Conservation (phyloP, 2,113 vertebrate species). For the Saiga tatarica region DNA sequence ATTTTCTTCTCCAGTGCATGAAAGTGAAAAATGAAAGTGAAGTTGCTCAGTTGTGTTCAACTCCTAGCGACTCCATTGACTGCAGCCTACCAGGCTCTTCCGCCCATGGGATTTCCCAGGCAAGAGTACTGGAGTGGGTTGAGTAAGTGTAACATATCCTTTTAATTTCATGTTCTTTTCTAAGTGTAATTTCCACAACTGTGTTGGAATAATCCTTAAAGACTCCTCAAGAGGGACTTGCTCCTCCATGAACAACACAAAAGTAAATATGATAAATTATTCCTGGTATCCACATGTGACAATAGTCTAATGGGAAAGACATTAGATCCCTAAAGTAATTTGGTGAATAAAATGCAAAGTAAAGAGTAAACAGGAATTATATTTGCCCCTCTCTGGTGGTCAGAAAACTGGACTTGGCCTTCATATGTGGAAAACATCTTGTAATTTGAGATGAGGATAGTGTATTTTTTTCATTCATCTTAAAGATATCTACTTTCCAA, state of each 20-base stretch:
- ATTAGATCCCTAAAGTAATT: not conserved
- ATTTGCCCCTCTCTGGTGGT: not conserved
- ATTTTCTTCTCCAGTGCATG: too few species aligned
- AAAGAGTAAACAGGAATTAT: not conserved
- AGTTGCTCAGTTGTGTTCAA: rapidly evolving
- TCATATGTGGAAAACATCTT: not conserved
- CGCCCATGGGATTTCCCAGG: too few species aligned
- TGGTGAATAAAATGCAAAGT: not conserved
- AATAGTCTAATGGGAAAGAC: not conserved
- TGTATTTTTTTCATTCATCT: not conserved
- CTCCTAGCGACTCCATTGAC: too few species aligned
- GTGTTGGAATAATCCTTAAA: not conserved
- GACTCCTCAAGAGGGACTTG: not conserved
- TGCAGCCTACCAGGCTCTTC: too few species aligned
- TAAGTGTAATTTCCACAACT: not conserved
- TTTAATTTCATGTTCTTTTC: not conserved
- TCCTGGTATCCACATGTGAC: not conserved
- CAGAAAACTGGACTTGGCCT: not conserved
- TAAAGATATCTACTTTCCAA: not conserved
- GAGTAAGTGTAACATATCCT: not conserved
- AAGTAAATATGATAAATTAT: not conserved
- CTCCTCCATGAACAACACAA: not conserved
- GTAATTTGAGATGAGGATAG: not conserved
- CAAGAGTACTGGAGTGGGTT: too few species aligned
- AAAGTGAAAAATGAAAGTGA: too few species aligned